phyloP scores from a whole-genome alignment of 2,888 invertebrate genomes.

The Drosophila rubida region DNA sequence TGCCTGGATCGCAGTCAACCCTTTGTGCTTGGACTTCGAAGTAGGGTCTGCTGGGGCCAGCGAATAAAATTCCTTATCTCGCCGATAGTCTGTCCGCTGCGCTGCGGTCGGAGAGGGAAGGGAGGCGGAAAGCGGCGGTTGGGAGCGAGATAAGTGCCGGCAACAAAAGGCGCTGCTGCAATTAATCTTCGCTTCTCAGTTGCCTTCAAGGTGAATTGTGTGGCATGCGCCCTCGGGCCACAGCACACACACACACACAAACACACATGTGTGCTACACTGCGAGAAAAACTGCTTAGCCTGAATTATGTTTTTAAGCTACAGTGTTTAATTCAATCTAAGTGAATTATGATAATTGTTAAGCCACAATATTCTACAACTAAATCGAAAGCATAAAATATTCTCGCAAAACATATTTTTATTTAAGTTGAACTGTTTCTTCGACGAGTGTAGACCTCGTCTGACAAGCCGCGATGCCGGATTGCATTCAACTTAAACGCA shows the following conservation, averaged over 20 bases:
- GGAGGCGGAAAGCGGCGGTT: neutral
- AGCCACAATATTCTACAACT: too few species aligned
- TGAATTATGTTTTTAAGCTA: neutral
- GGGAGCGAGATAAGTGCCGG: constrained; percentile 59
- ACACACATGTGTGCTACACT: constrained; percentile 10
- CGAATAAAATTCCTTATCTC: constrained; percentile 77
- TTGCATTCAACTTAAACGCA: constrained; percentile 81
- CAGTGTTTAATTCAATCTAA: too few species aligned
- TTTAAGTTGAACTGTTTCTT: too few species aligned
- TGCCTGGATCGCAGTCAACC: constrained; percentile 36
- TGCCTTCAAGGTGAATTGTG: constrained; percentile 79
- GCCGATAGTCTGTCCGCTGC: constrained; percentile 38
- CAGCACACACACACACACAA: constrained; percentile 11
- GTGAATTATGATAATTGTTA: too few species aligned
- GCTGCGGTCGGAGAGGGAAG: constrained; percentile 6
- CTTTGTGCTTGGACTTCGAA: constrained; percentile 20
- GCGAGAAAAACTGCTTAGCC: neutral
- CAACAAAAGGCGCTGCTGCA: constrained; percentile 79
- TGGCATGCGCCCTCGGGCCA: constrained; percentile 76
- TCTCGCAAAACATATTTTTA: too few species aligned
- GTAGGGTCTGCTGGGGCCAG: constrained; percentile 30
- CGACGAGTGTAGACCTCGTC: constrained; percentile 25
- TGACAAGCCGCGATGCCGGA: constrained; percentile 43
- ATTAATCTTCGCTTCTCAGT: constrained; percentile 80
- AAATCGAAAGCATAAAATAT: too few species aligned